Conservation (phyloP, 2,113 vertebrate genomes). For the Astur gentilis region DNA sequence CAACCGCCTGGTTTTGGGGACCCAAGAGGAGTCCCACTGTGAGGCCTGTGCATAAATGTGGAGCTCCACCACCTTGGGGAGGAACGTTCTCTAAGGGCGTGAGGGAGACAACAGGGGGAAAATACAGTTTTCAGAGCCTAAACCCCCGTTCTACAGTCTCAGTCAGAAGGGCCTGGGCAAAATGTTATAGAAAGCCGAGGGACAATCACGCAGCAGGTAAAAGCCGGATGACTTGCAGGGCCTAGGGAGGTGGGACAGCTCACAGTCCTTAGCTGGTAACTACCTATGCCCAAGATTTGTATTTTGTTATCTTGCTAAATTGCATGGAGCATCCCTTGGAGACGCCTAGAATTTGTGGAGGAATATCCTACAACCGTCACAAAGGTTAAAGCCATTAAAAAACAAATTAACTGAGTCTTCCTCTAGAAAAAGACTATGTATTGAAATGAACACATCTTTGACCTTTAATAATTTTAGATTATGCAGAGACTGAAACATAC, state of each 20-base stretch:
- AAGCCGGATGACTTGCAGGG: not conserved
- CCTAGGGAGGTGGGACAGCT: not conserved
- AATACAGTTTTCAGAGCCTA: not conserved
- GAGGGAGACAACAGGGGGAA: not conserved
- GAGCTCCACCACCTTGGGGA: not conserved
- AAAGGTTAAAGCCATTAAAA: conserved; percentile 12
- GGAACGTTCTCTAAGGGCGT: not conserved
- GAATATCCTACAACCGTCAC: not conserved
- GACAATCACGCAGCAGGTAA: not conserved
- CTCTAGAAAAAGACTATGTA: not conserved
- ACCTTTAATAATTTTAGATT: conserved; percentile 25
- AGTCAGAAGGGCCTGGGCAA: not conserved
- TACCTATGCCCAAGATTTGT: not conserved
- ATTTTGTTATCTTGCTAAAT: not conserved
- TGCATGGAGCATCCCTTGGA: not conserved
- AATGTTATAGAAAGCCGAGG: not conserved
- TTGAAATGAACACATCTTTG: not conserved
- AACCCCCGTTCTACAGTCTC: rapidly evolving
- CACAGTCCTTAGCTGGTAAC: not conserved
- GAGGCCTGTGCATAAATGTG: not conserved
- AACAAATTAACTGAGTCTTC: not conserved
- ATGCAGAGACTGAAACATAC: not conserved
- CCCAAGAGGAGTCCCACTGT: not conserved
- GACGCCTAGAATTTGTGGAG: not conserved
- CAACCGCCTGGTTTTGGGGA: not conserved